Evolutionary conservation across 2,797 vertebrate species (phyloP), one percentile per base, ranked within the genome.

Genomic region (Chelon labrosus): DNA sequence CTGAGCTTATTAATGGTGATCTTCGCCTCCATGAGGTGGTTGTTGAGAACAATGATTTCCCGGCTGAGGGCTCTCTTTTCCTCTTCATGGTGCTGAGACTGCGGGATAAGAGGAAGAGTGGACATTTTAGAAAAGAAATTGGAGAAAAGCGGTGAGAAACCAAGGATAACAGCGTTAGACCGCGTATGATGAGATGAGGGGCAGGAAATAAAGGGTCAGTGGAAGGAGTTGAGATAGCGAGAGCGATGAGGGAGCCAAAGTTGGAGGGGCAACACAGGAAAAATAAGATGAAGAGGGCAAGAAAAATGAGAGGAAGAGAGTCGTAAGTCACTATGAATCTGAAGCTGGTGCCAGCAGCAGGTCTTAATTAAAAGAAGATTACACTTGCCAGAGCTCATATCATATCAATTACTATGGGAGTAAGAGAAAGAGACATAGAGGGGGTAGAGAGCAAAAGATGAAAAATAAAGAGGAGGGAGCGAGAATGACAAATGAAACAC

Each of bases 1-100:
- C 95, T 94, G 78, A 99, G 96, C 91, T 98, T 98, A 89, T 98
- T 96, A 51, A 98, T 98, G 20, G 96, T 98, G 93, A 98, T 95
- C 92, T 98, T 98, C 55, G 98, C 97, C 88, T 99, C 98, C 95
- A 97, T 95, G 79, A 99, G 95, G 88, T 98, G 97, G 88, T 97
- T 98, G 89, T 98, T 99, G 85, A 99, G 97, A 73, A 96, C 95
- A 25, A 97, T 96, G 71, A 99, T 97, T 94, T 99, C 97, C 22
- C 96, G 95, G 85, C 95, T 97, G 84, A 99, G 93, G 9, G 96
- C 95, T 73, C 97, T 95, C 88, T 97, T 99, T 86, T 99, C 97
- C 79, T 98, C 97, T 73, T 99, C 97, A 0, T 98, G 96, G 82
- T 96, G 96, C 88, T 98, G 96, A 70, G 96, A 95, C 98, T 99